phyloP scores from a whole-genome alignment of 2,113 vertebrate species.

The Aptenodytes forsteri region DNA sequence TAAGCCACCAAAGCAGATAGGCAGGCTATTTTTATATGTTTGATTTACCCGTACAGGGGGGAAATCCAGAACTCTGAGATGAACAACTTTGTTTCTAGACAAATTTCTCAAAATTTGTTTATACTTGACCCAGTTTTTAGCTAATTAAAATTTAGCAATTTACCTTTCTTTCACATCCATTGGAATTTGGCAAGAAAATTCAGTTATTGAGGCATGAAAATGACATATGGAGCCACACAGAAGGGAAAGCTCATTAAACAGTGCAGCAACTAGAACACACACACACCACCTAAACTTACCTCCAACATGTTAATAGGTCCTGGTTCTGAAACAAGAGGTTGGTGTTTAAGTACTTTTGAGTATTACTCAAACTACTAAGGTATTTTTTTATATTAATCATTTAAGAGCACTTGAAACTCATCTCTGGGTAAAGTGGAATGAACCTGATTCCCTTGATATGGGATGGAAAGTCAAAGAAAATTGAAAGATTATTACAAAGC shows the following conservation, averaged over 20 bases:
- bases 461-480: not conserved
- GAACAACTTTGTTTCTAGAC: not conserved
- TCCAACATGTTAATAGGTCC: not conserved
- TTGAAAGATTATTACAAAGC: not conserved
- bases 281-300: not conserved
- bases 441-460: not conserved
- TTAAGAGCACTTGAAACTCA: not conserved
- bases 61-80: not conserved
- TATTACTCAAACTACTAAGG: not conserved
- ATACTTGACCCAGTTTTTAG: not conserved
- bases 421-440: not conserved
- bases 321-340: not conserved
- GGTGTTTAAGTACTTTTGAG: not conserved
- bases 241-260: not conserved
- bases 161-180: not conserved
- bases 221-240: not conserved
- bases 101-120: not conserved
- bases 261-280: not conserved
- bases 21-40: not conserved
- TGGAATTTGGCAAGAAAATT: not conserved
- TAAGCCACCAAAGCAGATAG: not conserved
- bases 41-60: not conserved
- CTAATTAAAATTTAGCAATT: not conserved
- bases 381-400: not conserved
- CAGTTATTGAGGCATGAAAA: not conserved